Evolutionary conservation across 2,113 vertebrate genomes (phyloP).

Genomic region (Hemichromis elongatus): DNA sequence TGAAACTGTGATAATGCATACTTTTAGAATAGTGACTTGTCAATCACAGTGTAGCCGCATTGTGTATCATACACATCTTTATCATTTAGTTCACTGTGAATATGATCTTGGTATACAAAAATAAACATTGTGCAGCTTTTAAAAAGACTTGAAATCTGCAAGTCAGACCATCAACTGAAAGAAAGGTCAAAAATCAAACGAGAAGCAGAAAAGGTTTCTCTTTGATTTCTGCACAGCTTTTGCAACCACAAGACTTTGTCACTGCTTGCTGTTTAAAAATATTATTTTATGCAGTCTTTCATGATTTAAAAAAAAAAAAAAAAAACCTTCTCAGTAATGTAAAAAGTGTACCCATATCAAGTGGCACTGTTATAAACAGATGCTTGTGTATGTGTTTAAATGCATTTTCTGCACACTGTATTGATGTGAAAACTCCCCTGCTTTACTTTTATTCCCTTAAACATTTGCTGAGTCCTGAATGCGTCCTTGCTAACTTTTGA

Average conservation of each 20-base stretch:
- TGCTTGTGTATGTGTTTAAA: background rate
- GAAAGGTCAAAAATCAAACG: background rate
- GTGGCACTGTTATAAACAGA: background rate
- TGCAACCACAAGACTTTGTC: fast-evolving
- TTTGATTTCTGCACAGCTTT: background rate
- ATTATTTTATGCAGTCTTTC: background rate
- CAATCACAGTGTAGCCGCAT: background rate
- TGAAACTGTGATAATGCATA: background rate
- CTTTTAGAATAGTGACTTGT: background rate
- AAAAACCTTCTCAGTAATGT: background rate
- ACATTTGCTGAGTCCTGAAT: background rate
- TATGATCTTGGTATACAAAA: background rate
- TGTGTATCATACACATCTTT: background rate
- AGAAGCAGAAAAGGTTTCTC: background rate
- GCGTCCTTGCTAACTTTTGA: background rate
- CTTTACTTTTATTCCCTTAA: background rate
- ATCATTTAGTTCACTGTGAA: background rate
- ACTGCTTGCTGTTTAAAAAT: background rate
- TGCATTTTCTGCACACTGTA: background rate
- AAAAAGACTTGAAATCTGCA: background rate
- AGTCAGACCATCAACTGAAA: background rate
- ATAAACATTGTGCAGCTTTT: background rate
- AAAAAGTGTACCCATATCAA: background rate
- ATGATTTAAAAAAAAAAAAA: background rate
- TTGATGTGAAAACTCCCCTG: background rate